Evolutionary conservation across 2,888 invertebrate genomes (phyloP), one percentile per base, ranked within the genome.

Genomic region (Euproctis similis): DNA sequence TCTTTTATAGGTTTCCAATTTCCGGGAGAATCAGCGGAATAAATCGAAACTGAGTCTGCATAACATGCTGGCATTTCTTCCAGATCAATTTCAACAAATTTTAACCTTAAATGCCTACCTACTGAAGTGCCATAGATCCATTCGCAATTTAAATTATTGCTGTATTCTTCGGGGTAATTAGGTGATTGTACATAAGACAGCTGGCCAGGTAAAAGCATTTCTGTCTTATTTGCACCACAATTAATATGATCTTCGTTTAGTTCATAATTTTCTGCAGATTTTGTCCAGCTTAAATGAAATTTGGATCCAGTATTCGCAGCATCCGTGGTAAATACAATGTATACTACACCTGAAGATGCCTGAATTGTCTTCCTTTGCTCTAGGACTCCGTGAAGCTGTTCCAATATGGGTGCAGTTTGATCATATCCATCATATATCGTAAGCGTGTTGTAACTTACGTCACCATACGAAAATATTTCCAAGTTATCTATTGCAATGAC

Each of bases 381-480:
- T 7, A 45, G 39, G 21, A 65, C 39, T 0, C 90, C 90, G 64
- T 92, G 92, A 8, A 76, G 59, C 29, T 76, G 66, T 19, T 84
- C 63, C 26, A 93, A 46, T 21, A 77, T 23, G 1, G 88, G 80
- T 0, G 90, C 90, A 6, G 88, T 86, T 3, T 86, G 84, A 47
- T 93, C 89, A 41, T 86, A 88, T 1, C 96, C 96, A 66, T 96
- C 93, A 57, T 88, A 92, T 31, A 95, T 70, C n/a, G 56, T 44
- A 31, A 85, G 54, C 45, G 59, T 62, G 44, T 68, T 78, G 19
- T 56, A 52, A 40, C 80, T 81, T 2, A 45, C 28, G 12, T 65
- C 41, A 13, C 56, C 58, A 17, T 46, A 47, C 8, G 68, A 57
- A 30, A 64, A 65, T 40, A 82, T 77, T 58, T 74, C 63, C 30